These are phyloP conservation scores for Cacatua alba DNA, from an alignment of 2,113 vertebrate species.

Conservation along the genomic window DNA sequence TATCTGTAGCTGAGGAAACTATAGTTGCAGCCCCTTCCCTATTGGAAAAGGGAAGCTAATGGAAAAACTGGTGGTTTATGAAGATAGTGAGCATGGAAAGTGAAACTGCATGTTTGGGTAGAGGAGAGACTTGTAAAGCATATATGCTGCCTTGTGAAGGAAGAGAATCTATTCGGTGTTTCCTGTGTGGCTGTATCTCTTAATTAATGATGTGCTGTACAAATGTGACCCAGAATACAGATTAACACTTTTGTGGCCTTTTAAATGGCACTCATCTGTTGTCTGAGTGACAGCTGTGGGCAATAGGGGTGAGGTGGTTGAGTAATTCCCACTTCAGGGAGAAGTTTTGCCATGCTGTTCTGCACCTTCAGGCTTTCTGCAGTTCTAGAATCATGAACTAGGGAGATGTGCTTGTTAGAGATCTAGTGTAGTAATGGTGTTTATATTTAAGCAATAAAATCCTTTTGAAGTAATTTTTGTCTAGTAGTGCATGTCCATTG, in stretches of 20 bases:
- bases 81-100: not conserved
- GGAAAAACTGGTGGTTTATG: not conserved
- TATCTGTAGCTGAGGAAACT: not conserved
- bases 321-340: not conserved
- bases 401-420: not conserved
- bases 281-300: not conserved
- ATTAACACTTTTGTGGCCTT: not conserved
- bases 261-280: not conserved
- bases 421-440: not conserved
- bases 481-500: not conserved
- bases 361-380: not conserved
- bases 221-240: not conserved
- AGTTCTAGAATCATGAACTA: not conserved
- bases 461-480: not conserved
- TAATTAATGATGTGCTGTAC: not conserved
- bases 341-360: not conserved
- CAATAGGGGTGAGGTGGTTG: not conserved
- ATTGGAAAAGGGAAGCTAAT: not conserved
- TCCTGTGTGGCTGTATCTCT: not conserved
- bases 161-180: not conserved
- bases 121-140: not conserved
- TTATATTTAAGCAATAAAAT: not conserved
- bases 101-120: not conserved
- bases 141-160: rapidly evolving
- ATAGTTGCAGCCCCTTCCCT: not conserved